Evolutionary conservation across 2,888 invertebrate species (phyloP), one percentile per base, ranked within the genome.

Genomic region (Euplagia quadripunctaria): DNA sequence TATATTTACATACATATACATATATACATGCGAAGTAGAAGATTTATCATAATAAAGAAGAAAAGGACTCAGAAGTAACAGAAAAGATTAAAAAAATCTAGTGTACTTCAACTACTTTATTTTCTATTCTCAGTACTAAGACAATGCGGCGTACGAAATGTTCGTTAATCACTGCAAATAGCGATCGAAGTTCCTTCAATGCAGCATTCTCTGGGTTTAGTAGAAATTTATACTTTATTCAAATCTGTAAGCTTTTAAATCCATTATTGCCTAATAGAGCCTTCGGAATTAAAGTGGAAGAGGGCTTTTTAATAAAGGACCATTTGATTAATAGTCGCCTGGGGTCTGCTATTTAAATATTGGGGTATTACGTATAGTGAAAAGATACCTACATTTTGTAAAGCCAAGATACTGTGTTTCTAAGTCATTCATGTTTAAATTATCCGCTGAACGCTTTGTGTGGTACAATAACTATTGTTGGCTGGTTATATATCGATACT

Each of bases 101-200:
- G 12, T 58, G 58, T 73, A 84, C 73, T 83, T 85, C 63, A 70
- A 81, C 81, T 83, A 76, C 85, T 83, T 71, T 58, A 20, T 69
- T 74, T 68, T 65, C 31, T 71, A 73, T 79, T 77, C 71, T 70
- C 73, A 75, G 70, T 77, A 64, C 64, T 70, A 75, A 77, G 75
- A 81, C 79, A 79, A 79, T 81, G 80, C 76, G 77, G 71, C 78
- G 70, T 79, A 76, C 85, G 66, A 85, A 82, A 83, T 79, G 83
- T 85, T 84, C 84, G 82, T 85, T 85, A 85, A 85, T 85, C 84
- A 79, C 83, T 71, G 71, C 72, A 79, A 80, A 82, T 78, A 80
- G 77, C 81, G 74, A 81, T 85, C 81, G 85, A 82, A 83, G 77
- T 85, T 81, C 79, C 81, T 76, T 78, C 81, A 82, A 82, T 83